A percentile compares a stretch with the other conserved stretches of the same genome.
Evolutionary conservation across 2,888 invertebrate species (phyloP).

Genomic region (Miltochrista miniata): DNA sequence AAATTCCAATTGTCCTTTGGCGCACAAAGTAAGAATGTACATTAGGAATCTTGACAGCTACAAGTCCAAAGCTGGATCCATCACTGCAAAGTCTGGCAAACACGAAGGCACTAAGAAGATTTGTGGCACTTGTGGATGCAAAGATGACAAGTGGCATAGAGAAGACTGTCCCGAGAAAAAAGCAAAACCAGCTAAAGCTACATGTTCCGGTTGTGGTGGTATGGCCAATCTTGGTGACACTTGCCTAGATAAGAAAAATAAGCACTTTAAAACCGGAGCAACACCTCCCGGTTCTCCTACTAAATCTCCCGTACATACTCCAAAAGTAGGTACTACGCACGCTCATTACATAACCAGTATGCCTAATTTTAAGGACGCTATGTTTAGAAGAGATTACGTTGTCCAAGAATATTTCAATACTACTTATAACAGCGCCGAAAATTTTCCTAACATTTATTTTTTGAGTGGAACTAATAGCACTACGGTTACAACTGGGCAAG

Average conservation of each 20-base stretch:
- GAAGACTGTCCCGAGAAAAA: constrained; percentile 54
- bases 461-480: constrained; percentile 16
- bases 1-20: constrained; percentile 68
- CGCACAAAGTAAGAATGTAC: constrained; percentile 71
- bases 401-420: constrained; percentile 44
- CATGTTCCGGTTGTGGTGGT: constrained; percentile 63
- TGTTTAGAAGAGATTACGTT: constrained; percentile 50
- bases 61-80: constrained; percentile 50
- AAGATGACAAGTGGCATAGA: constrained; percentile 71
- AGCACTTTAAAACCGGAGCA: constrained; percentile 51
- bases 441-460: constrained; percentile 9
- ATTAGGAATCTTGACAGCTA: constrained; percentile 68
- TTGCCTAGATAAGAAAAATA: constrained; percentile 58
- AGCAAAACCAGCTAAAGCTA: constrained; percentile 23
- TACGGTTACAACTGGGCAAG: constrained; percentile 29
- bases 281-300: constrained; percentile 45
- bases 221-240: constrained; percentile 51
- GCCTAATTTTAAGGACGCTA: constrained; percentile 47
- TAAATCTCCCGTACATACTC: too few species aligned
- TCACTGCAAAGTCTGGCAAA: constrained; percentile 38
- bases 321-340: constrained; percentile 44
- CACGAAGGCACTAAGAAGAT: constrained; percentile 49
- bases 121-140: constrained; percentile 70
- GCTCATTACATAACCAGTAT: constrained; percentile 54
- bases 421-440: constrained; percentile 25